Percentiles rank a stretch among this genome's conserved stretches.
phyloP scores from a whole-genome alignment of 2,797 vertebrate genomes.

The Cephalopachus bancanus region DNA sequence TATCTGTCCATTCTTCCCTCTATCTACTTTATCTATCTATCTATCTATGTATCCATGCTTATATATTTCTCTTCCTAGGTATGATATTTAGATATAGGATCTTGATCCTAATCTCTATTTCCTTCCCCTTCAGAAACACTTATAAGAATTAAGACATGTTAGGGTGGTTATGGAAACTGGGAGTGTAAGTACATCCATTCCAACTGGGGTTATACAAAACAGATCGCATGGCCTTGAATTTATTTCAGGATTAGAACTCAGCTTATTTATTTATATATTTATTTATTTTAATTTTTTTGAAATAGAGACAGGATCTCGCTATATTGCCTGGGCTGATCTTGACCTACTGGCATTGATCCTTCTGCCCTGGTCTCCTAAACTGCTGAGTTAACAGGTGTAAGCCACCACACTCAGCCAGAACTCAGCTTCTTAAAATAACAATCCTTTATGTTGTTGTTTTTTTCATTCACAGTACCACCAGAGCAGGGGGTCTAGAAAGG shows the following conservation, averaged over 20 bases:
- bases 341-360: too few relatives aligned
- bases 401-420: not conserved
- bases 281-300: too few relatives aligned
- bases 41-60: too few relatives aligned
- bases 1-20: not conserved
- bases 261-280: not conserved
- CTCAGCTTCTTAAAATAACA: conserved; percentile 11
- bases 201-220: not conserved
- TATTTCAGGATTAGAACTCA: conserved; percentile 3
- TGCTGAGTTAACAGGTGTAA: too few relatives aligned
- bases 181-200: not conserved
- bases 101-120: not conserved
- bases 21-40: too few relatives aligned
- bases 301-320: too few relatives aligned
- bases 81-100: not conserved
- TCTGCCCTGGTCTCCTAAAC: too few relatives aligned
- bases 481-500: not conserved
- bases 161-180: not conserved
- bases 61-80: not conserved
- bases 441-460: not conserved
- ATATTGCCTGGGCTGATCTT: too few relatives aligned
- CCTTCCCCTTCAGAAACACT: not conserved
- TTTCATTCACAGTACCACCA: not conserved
- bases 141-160: not conserved
- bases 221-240: not conserved